Percentiles rank a stretch among this genome's conserved stretches.
These are phyloP conservation scores for Alcedo quadribrachys DNA, from an alignment of 2,797 vertebrate species.

Conservation along the genomic window DNA sequence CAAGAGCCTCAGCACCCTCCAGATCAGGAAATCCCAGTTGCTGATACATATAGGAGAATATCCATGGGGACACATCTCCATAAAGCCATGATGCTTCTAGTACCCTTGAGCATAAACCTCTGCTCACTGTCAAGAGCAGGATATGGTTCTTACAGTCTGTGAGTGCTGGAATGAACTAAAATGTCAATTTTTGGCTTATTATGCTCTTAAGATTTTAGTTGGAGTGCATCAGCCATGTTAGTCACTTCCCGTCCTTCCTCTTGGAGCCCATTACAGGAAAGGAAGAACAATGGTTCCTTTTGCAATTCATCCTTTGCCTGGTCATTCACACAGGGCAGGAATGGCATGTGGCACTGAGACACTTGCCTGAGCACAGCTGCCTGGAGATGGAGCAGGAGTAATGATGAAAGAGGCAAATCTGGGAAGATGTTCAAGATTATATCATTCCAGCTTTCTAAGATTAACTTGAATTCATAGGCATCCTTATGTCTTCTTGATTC, in stretches of 20 bases:
- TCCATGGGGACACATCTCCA: neutral
- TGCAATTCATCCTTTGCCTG: neutral
- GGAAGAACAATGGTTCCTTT: neutral
- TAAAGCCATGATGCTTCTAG: neutral
- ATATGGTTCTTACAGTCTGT: neutral
- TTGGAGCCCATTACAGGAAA: constrained; percentile 10
- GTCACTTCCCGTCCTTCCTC: constrained; percentile 53
- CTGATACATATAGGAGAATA: neutral
- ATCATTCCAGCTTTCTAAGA: neutral
- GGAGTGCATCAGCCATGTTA: neutral
- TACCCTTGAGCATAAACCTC: neutral
- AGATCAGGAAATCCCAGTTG: neutral
- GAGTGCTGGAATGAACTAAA: neutral
- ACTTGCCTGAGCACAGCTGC: fast-evolving
- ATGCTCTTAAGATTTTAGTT: neutral
- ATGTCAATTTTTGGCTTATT: neutral
- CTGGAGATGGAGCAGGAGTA: neutral
- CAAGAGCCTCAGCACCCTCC: neutral
- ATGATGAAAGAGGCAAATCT: neutral
- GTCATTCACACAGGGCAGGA: neutral
- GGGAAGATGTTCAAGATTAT: neutral
- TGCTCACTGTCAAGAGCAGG: neutral
- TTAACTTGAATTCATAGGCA: neutral
- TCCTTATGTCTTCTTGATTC: neutral
- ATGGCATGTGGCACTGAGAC: neutral